Conservation (phyloP, 2,797 vertebrate species). For the Paedocypris micromegethes region DNA sequence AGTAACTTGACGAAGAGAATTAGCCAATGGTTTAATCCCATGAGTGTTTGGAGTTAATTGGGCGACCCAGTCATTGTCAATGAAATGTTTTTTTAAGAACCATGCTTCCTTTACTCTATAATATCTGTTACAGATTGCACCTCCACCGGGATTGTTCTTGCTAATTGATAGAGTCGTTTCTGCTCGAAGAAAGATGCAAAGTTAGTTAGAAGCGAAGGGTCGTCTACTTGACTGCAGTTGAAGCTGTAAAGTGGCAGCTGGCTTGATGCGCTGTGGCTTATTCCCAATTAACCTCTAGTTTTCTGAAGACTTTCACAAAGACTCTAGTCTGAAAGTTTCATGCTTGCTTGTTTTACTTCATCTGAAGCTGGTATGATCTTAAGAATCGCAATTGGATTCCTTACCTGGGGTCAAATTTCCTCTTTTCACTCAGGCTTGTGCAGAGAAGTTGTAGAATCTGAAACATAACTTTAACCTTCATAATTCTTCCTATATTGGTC, state of each 20-base stretch:
- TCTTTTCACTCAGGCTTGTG: neutral
- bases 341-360: constrained; percentile 22
- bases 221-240: constrained; percentile 41
- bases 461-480: neutral
- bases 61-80: constrained; percentile 75
- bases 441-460: neutral
- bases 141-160: constrained; percentile 65
- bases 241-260: constrained; percentile 48
- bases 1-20: constrained; percentile 62
- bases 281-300: constrained; percentile 44
- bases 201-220: constrained; percentile 48
- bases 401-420: constrained; percentile 5
- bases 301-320: constrained; percentile 32
- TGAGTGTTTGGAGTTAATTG: constrained; percentile 72
- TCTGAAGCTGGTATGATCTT: constrained; percentile 29
- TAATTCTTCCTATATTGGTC: neutral
- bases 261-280: constrained; percentile 26
- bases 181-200: constrained; percentile 45
- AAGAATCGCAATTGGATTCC: constrained; percentile 9
- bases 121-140: constrained; percentile 67
- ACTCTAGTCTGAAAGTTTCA: constrained; percentile 24
- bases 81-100: constrained; percentile 69
- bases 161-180: constrained; percentile 63
- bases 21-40: constrained; percentile 59
- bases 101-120: constrained; percentile 51